Evolutionary conservation across 2,888 invertebrate species (phyloP), one percentile per base, ranked within the genome.

Genomic region (Schizotus pectinicornis): DNA sequence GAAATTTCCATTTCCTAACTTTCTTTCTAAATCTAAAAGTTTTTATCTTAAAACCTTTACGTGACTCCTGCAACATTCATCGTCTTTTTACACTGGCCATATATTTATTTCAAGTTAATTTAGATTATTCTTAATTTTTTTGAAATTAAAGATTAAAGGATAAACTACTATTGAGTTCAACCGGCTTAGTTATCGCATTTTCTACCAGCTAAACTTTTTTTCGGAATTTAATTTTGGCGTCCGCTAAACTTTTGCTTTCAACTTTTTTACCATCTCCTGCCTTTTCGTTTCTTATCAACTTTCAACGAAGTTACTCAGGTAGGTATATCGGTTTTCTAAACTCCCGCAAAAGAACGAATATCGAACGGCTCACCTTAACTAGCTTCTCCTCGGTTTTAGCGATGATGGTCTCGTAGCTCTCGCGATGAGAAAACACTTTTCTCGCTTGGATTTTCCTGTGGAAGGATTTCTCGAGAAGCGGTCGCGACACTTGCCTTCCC

Each of bases 361-460:
- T 37, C 41, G 56, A 43, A 30, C 13, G 37, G 71, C 80, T 77
- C 76, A 88, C 88, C 83, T 88, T 89, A 68, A 84, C 83, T 67
- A 91, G 80, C 78, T 90, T 89, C 74, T 91, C 90, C 78, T 91
- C 91, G 49, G 94, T 90, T 81, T 95, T 94, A 68, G 86, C 86
- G 64, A 95, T 86, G 70, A 94, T 89, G 59, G 91, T 88, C 80
- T 95, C 95, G 80, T 92, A 94, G 71, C 91, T 91, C 79, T 95
- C 95, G 67, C 95, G 86, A 79, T 95, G 94, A 22, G 90, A 87
- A 80, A 95, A 95, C 60, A 95, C 88, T 82, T 95, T 95, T 69
- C 94, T 84, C 38, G 94, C 91, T 79, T 95, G 94, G 62, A 95
- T 90, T 82, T 95, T 95, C 75, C 94, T 86, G 79, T 92, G 90